Evolutionary conservation across 2,113 vertebrate genomes (phyloP).

Genomic region (Meriones unguiculatus): DNA sequence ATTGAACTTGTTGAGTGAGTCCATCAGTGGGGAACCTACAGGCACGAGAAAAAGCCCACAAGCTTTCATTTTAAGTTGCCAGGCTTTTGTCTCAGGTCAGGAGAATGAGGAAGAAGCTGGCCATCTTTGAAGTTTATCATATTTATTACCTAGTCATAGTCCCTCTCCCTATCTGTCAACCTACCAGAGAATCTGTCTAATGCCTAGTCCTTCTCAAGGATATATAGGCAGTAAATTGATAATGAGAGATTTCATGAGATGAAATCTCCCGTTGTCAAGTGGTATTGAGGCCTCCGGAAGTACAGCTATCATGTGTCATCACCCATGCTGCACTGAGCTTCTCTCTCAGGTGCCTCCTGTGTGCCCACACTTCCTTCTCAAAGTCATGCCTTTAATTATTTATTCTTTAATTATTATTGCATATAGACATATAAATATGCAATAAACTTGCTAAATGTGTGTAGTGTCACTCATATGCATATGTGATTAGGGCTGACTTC

Average conservation of each 20-base stretch:
- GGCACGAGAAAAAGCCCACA: not conserved
- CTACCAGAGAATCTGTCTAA: not conserved
- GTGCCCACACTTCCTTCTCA: not conserved
- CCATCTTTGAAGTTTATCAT: not conserved
- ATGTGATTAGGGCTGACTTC: too few species aligned
- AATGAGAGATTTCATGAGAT: not conserved
- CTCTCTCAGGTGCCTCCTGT: not conserved
- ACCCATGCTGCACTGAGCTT: not conserved
- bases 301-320: not conserved
- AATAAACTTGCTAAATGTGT: not conserved
- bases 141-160: not conserved
- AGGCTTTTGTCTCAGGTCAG: not conserved
- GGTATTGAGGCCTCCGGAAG: not conserved
- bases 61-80: not conserved
- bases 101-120: not conserved
- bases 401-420: not conserved
- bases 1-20: not conserved
- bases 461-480: not conserved
- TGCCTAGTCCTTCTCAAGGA: not conserved
- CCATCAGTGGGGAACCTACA: not conserved
- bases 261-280: too few species aligned
- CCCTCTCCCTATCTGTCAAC: not conserved
- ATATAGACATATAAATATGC: not conserved
- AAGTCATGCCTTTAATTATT: too few species aligned
- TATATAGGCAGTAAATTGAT: not conserved